Percentiles rank a stretch among this genome's conserved stretches.
phyloP scores from a whole-genome alignment of 2,888 invertebrate genomes.

The Ypsolopha scabrella region DNA sequence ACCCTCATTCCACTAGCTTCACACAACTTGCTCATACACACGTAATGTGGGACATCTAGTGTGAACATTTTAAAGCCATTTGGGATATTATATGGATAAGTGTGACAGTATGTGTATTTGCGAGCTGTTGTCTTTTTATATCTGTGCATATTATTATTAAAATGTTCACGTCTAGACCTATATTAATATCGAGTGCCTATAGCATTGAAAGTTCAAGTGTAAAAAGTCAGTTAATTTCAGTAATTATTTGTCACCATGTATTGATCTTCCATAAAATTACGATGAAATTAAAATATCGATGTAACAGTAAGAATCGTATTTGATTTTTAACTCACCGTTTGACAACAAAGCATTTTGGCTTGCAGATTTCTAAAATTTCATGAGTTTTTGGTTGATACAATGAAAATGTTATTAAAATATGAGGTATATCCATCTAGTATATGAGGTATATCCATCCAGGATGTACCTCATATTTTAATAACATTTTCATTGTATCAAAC shows the following conservation, averaged over 20 bases:
- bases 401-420: too few species aligned
- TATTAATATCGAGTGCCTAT: conserved; percentile 61
- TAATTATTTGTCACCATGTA: conserved; percentile 69
- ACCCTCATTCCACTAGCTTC: conserved; percentile 57
- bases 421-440: too few species aligned
- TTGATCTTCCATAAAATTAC: conserved; percentile 71
- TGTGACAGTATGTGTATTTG: conserved; percentile 57
- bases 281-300: conserved; percentile 71
- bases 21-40: conserved; percentile 42
- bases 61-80: conserved; percentile 62
- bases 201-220: conserved; percentile 67
- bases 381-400: too few species aligned
- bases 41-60: conserved; percentile 43
- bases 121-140: conserved; percentile 56
- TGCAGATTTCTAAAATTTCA: too few species aligned
- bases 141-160: conserved; percentile 59
- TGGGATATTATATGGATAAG: conserved; percentile 52
- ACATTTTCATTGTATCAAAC: too few species aligned
- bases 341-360: too few species aligned
- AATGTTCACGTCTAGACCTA: conserved; percentile 67
- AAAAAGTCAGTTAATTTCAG: conserved; percentile 66
- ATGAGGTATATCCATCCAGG: too few species aligned
- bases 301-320: conserved; percentile 55
- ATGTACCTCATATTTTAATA: too few species aligned
- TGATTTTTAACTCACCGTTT: conserved; percentile 23